A percentile compares a stretch with the other conserved stretches of the same genome.
These are phyloP conservation scores for Sipunculus nudus DNA, from an alignment of 2,888 invertebrate species.

Conservation along the genomic window DNA sequence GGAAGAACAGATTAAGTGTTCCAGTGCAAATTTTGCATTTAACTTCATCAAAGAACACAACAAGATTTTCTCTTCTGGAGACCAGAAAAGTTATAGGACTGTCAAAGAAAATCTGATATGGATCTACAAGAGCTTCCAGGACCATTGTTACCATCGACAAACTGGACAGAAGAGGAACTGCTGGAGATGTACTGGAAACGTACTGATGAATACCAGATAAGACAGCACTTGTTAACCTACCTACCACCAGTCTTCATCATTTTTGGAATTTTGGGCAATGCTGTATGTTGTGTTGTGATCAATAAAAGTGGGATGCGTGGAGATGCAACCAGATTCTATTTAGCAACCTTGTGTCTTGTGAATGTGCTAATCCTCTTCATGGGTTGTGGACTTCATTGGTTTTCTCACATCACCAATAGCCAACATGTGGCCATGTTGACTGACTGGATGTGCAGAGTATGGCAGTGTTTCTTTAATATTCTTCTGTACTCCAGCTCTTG, in stretches of 20 bases:
- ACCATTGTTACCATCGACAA: too few species aligned
- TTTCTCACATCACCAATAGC: constrained; percentile 45
- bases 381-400: constrained; percentile 52
- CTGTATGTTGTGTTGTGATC: constrained; percentile 47
- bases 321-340: constrained; percentile 54
- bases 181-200: not conserved
- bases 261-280: constrained; percentile 54
- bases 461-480: constrained; percentile 55
- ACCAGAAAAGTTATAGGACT: too few species aligned
- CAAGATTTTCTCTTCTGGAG: too few species aligned
- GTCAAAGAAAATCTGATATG: too few species aligned
- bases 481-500: constrained; percentile 53
- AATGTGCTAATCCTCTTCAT: constrained; percentile 51
- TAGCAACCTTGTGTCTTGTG: constrained; percentile 49
- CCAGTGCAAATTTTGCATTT: too few species aligned
- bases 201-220: not conserved
- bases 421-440: constrained; percentile 46
- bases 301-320: constrained; percentile 44
- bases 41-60: too few species aligned
- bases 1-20: too few species aligned
- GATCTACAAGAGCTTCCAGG: too few species aligned
- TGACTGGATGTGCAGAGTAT: constrained; percentile 56
- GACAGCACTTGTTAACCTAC: too few species aligned
- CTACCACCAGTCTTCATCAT: constrained; percentile 51
- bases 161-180: too few species aligned